phyloP scores from a whole-genome alignment of 37 sponge, comb jelly and placozoan species.

The Chondrosia reniformis region DNA sequence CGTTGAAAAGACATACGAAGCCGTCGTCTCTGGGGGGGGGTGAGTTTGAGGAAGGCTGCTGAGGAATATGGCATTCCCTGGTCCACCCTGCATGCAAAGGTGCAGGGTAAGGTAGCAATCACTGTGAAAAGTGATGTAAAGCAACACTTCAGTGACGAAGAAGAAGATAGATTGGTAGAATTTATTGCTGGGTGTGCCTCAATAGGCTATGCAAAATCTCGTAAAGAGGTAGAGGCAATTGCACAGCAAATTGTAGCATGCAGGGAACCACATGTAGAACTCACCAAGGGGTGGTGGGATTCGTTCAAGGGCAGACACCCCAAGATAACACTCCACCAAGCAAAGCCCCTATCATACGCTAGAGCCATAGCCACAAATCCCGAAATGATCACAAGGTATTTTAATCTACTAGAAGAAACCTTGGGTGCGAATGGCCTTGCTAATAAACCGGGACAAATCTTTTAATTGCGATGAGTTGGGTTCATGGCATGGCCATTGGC shows the following conservation, averaged over 20 bases:
- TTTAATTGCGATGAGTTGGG: constrained; percentile 21
- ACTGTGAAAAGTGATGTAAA: not conserved
- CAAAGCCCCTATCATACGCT: not conserved
- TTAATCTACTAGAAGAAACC: not conserved
- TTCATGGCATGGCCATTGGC: no score
- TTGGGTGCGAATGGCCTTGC: not conserved
- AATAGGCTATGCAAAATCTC: no score
- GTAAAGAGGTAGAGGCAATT: no score
- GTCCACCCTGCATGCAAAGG: not conserved
- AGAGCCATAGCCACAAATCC: not conserved
- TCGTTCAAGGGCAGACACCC: not conserved
- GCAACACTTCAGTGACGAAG: no score
- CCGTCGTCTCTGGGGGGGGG: no score
- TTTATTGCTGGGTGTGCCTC: no score
- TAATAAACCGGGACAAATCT: not conserved
- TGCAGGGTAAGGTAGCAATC: not conserved
- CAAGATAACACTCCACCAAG: not conserved
- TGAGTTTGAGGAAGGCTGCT: constrained; percentile 1
- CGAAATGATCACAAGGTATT: not conserved
- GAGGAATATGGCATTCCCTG: constrained; percentile 23
- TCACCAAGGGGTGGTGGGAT: constrained; percentile 4
- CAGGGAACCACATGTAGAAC: not conserved
- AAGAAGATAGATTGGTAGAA: no score
- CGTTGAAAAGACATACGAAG: no score
- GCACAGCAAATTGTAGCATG: not conserved